These are phyloP conservation scores for Ophthalmolycus amberensis DNA, from an alignment of 2,113 vertebrate species.

Conservation along the genomic window DNA sequence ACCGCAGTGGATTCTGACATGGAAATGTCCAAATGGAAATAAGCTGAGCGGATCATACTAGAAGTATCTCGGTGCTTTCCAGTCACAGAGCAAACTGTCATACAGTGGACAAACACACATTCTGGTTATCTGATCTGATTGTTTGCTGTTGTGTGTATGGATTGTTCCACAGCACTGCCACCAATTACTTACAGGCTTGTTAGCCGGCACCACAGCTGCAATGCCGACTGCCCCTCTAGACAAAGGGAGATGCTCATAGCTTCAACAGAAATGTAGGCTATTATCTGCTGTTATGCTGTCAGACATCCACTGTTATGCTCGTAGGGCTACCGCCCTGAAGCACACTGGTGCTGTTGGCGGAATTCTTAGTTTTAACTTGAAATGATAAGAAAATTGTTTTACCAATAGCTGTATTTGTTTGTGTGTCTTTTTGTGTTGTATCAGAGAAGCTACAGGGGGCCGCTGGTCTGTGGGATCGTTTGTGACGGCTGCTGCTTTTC, in stretches of 20 bases:
- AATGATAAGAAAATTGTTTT: slow-evolving; percentile 36
- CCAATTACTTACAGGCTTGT: slow-evolving; percentile 73
- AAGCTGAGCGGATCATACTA: background rate
- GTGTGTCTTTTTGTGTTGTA: slow-evolving; percentile 6
- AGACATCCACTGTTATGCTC: slow-evolving; percentile 41
- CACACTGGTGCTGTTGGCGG: slow-evolving; percentile 10
- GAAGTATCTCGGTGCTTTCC: background rate
- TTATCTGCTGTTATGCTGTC: slow-evolving; percentile 65
- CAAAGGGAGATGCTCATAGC: slow-evolving; percentile 48
- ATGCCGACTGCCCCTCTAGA: slow-evolving; percentile 62
- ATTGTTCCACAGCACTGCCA: slow-evolving; percentile 58
- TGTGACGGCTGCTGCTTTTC: slow-evolving; percentile 29
- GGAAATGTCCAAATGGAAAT: slow-evolving; percentile 15
- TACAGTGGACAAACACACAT: slow-evolving; percentile 20
- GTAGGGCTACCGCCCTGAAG: slow-evolving; percentile 45
- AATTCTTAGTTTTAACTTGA: slow-evolving; percentile 42
- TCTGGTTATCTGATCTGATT: slow-evolving; percentile 58
- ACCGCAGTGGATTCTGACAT: background rate
- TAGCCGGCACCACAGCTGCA: slow-evolving; percentile 61
- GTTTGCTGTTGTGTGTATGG: slow-evolving; percentile 65
- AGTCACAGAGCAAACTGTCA: background rate
- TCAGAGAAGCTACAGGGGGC: slow-evolving; percentile 33
- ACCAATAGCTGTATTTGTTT: background rate
- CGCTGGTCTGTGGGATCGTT: slow-evolving; percentile 31
- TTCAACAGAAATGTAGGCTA: slow-evolving; percentile 56